A percentile compares a stretch with the other conserved stretches of the same genome.
Conservation (phyloP, 1,140 invertebrate species). For the Ctenoplectra terminalis region DNA sequence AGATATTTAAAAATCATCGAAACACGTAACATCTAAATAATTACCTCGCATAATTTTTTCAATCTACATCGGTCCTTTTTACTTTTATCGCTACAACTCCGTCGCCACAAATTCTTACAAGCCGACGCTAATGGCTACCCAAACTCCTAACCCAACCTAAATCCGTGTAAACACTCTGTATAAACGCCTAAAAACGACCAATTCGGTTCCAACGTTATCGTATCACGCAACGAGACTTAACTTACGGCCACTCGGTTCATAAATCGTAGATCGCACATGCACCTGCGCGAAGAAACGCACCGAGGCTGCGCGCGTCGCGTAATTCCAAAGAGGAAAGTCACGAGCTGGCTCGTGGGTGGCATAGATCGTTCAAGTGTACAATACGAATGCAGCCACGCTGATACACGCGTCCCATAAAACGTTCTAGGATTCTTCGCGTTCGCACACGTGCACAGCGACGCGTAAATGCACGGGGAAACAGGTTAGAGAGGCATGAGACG, state of each 20-base stretch:
- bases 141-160: too few species aligned
- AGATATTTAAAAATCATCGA: too few species aligned
- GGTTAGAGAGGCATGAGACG: slow-evolving; percentile 23
- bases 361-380: slow-evolving; percentile 12
- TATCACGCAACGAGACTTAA: too few species aligned
- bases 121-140: too few species aligned
- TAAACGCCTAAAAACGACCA: too few species aligned
- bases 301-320: background rate
- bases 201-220: background rate
- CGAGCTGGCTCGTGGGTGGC: slow-evolving; percentile 22
- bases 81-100: too few species aligned
- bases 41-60: too few species aligned
- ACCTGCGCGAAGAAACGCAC: slow-evolving; percentile 16
- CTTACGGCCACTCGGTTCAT: background rate
- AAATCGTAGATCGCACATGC: slow-evolving; percentile 9
- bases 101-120: too few species aligned
- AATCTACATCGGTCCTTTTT: too few species aligned
- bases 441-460: background rate
- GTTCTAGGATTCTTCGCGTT: slow-evolving; percentile 6
- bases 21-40: too few species aligned
- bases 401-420: slow-evolving; percentile 46
- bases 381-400: slow-evolving; percentile 14
- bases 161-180: too few species aligned
- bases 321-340: slow-evolving; percentile 9
- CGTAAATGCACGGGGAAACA: slow-evolving; percentile 19